Evolutionary conservation across 35 echinoderm and acorn worm genomes (phyloP).

Genomic region (Ophioderma brevispina): DNA sequence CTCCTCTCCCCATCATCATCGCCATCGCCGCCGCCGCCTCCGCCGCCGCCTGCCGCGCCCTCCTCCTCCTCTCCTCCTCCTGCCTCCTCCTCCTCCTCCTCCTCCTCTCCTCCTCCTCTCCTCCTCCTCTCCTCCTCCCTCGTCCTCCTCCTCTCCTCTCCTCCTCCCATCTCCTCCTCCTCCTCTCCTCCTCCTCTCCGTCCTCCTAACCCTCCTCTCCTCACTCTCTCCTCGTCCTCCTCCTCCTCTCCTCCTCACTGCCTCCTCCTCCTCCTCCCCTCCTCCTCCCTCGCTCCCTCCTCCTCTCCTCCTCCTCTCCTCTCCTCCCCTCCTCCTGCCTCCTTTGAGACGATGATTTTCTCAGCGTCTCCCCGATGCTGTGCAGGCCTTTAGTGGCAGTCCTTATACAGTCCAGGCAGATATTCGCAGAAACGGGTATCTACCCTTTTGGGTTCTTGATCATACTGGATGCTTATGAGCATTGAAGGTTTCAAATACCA

Average conservation of each 20-base stretch:
- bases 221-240: neutral
- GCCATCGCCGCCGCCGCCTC: neutral
- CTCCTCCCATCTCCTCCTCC: neutral
- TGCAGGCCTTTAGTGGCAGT: too few species aligned
- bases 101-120: neutral
- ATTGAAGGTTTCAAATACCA: too few species aligned
- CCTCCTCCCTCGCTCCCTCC: neutral
- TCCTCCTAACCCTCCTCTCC: too few species aligned
- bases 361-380: too few species aligned
- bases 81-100: slow-evolving; percentile 13
- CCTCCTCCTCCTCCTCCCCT: neutral
- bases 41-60: neutral
- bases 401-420: too few species aligned
- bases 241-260: neutral
- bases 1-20: neutral
- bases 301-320: too few species aligned
- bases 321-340: too few species aligned
- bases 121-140: neutral
- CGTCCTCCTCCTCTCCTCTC: neutral
- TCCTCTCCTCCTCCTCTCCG: neutral
- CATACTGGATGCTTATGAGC: too few species aligned
- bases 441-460: too few species aligned
- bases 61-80: too few species aligned
- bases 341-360: too few species aligned
- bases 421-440: too few species aligned